Evolutionary conservation across 1,140 invertebrate species (phyloP), one percentile per base, ranked within the genome.

Genomic region (Eurosta solidaginis): DNA sequence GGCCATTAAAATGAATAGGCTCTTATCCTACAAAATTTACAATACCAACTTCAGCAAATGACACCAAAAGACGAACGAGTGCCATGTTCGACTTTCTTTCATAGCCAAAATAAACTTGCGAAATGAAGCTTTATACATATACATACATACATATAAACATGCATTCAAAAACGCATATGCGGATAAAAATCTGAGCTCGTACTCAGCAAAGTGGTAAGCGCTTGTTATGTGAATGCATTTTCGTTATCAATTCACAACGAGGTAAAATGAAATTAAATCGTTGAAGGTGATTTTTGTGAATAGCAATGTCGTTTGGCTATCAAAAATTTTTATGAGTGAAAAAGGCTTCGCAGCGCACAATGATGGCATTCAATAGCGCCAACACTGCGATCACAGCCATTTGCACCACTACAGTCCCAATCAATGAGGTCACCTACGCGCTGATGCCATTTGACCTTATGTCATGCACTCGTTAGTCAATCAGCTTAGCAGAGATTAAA

Each of bases 1-100:
- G n/a, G 59, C 59, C 59, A 68, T 22, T 29, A 20, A 33, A 68
- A 68, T 68, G 33, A 68, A 68, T 68, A 68, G 59, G 59, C 33
- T 20, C 59, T 17, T 7, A 1, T 7, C 29, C 59, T 12, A 49
- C 45, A n/a, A 49, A n/a, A n/a, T n/a, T n/a, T n/a, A n/a, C n/a
- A n/a, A n/a, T n/a, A n/a, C 45, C 3, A 49, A 49, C 45, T 17
- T 22, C 59, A 68, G 40, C 33, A 68, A 68, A 40, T 68, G 59
- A 68, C 59, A 68, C 33, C 33, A 68, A 14, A 68, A 68, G 59
- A 68, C 59, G 59, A 68, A 68, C 40, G 59, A 68, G n/a, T 68
- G 33, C 59, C 27, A 6, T 33, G 33, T 25, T 22, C 49, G 25
- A 52, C 22, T 22, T 10, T n/a, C 49, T 22, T 47, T 47, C 49